A percentile compares a stretch with the other conserved stretches of the same genome.
Evolutionary conservation across 2,888 invertebrate species (phyloP).

Genomic region (Heteromyza rotundicornis): DNA sequence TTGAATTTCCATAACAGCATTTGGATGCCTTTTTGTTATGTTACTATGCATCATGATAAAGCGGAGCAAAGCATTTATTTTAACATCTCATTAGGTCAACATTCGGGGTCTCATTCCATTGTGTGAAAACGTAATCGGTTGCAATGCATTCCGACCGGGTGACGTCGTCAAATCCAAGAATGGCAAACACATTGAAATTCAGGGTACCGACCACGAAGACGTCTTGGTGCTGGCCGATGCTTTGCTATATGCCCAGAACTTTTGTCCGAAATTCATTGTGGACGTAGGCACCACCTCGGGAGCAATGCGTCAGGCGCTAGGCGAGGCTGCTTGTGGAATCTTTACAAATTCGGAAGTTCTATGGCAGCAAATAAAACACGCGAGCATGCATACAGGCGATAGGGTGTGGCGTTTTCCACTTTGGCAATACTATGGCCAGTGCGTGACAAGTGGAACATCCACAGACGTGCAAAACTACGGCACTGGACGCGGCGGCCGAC

Average conservation of each 20-base stretch:
- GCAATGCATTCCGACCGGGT: constrained; percentile 77
- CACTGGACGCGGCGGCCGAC: constrained; percentile 64
- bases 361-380: constrained; percentile 72
- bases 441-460: constrained; percentile 65
- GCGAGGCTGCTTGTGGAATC: constrained; percentile 73
- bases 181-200: constrained; percentile 75
- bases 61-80: no score
- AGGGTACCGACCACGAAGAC: constrained; percentile 79
- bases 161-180: constrained; percentile 77
- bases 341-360: constrained; percentile 75
- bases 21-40: background rate
- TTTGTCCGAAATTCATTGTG: constrained; percentile 74
- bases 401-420: constrained; percentile 83
- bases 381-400: constrained; percentile 77
- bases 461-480: constrained; percentile 65
- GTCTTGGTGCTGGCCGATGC: constrained; percentile 79
- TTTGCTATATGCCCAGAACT: constrained; percentile 75
- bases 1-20: no score
- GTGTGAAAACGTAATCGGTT: constrained; percentile 80
- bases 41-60: no score
- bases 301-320: constrained; percentile 69
- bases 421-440: constrained; percentile 74
- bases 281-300: constrained; percentile 81
- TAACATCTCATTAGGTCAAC: constrained; percentile 63
- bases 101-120: constrained; percentile 77